Conservation (phyloP, 2,797 vertebrate species). For the Lacerta agilis region DNA sequence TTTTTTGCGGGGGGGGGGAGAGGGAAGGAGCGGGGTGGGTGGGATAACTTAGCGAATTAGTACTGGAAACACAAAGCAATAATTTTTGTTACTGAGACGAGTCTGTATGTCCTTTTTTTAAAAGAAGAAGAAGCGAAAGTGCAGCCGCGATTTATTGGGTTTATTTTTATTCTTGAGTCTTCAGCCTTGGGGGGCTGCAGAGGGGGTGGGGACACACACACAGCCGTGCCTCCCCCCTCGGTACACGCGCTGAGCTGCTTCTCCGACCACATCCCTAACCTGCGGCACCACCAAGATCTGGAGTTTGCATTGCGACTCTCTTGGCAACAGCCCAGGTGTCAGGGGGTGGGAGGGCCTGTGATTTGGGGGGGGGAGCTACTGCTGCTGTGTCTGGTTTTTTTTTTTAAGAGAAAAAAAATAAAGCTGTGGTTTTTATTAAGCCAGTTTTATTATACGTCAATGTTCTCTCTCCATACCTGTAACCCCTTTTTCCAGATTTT, state of each 20-base stretch:
- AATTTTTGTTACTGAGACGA: conserved; percentile 86
- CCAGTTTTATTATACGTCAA: conserved; percentile 81
- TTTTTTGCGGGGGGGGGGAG: conserved; percentile 29
- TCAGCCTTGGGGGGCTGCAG: conserved; percentile 72
- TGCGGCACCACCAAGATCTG: conserved; percentile 55
- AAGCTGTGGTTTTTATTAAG: conserved; percentile 80
- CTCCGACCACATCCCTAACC: conserved; percentile 61
- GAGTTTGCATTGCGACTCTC: conserved; percentile 55
- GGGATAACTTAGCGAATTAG: conserved; percentile 77
- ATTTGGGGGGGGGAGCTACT: conserved; percentile 60
- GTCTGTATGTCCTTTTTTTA: conserved; percentile 82
- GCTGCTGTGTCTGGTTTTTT: conserved; percentile 63
- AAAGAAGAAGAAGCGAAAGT: conserved; percentile 77
- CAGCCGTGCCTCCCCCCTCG: conserved; percentile 46
- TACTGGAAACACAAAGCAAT: conserved; percentile 87
- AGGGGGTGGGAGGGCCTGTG: conserved; percentile 57
- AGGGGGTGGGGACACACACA: conserved; percentile 54
- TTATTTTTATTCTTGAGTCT: conserved; percentile 84
- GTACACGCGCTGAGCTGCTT: conserved; percentile 66
- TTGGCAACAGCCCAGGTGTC: conserved; percentile 61
- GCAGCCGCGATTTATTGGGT: conserved; percentile 82
- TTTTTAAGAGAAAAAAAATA: conserved; percentile 63
- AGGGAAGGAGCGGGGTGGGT: conserved; percentile 66
- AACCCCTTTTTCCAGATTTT: conserved; percentile 87
- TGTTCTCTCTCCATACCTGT: conserved; percentile 82